Base-by-base conservation (phyloP, 2,888 invertebrate species). In the Mythimna albipuncta region DNA sequence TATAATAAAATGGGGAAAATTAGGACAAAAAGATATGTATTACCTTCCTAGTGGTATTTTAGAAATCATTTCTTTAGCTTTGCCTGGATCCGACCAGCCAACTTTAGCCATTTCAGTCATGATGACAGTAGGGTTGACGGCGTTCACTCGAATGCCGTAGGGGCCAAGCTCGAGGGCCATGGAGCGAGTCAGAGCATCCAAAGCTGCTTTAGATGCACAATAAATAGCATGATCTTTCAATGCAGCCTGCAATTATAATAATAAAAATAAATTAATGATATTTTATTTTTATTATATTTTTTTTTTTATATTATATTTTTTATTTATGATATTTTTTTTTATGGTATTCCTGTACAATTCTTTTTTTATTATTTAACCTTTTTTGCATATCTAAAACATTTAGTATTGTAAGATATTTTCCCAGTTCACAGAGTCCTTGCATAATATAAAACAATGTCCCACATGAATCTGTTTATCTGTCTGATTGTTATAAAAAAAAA, bases 51-150 rank as follows among this genome's bases (percentile, higher is more conserved):
- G 93, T 0, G 99, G 99, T 91, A 99, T 99, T 93, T 98, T 98
- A 6, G 97, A 96, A 74, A 98, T 89, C 97, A 99, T 97, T 16
- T 97, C 97, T 21, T 96, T 96, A 11, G 98, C 97, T 90, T 97
- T 98, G 0, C 89, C 95, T 0, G 98, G 98, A 89, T 99, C 98
- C n/a, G 98, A 97, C 99, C 99, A 99, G 54, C 97, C 98, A 2
- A 97, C 94, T 88, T 96, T 97, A 0, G 98, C 99, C 99, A 99
- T 98, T 84, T 98, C 98, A 0, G 99, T 99, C 97, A 99, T 96
- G 26, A 99, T 98, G 0, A 99, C 99, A 0, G 99, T 99, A 0
- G 99, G 99, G 92, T 99, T 99, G 0, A 99, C 98, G 68, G 97
- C 97, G 93, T 99, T 99, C 0, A 99, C 98, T 72, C 99, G 97